Evolutionary conservation across 2,797 vertebrate genomes (phyloP).

Genomic region (Xenentodon cancila): DNA sequence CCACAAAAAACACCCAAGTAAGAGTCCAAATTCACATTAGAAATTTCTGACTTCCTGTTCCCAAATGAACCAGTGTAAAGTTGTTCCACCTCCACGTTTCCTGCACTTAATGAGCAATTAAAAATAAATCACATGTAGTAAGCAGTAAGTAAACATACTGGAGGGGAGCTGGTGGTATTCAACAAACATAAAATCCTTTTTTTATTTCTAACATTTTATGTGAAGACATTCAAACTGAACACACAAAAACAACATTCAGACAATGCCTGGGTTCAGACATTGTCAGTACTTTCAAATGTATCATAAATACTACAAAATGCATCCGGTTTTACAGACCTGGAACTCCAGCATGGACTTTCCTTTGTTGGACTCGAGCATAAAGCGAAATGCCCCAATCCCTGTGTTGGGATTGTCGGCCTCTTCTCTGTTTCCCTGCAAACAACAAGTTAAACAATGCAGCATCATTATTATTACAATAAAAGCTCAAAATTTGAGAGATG

Average conservation of each 20-base stretch:
- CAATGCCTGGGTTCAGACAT: background rate
- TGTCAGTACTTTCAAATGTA: background rate
- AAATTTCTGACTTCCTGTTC: background rate
- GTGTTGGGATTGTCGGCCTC: constrained; percentile 97
- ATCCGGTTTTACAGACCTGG: constrained; percentile 82
- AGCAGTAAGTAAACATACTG: background rate
- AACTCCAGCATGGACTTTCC: constrained; percentile 99
- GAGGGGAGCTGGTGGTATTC: too few species aligned
- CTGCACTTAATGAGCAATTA: constrained; percentile 4
- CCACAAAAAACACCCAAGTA: constrained; percentile 32
- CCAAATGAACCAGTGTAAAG: too few species aligned
- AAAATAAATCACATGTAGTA: constrained; percentile 4
- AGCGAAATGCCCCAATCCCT: constrained; percentile 96
- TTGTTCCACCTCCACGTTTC: background rate
- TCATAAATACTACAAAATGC: background rate
- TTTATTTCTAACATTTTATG: too few species aligned
- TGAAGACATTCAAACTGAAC: too few species aligned
- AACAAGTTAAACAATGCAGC: background rate
- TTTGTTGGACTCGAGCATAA: constrained; percentile 99
- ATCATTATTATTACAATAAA: background rate
- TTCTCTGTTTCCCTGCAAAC: constrained; percentile 90
- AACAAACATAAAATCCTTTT: too few species aligned
- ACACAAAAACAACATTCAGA: too few species aligned
- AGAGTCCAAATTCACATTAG: constrained; percentile 1
- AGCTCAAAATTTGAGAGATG: background rate